Evolutionary conservation across 2,888 invertebrate species (phyloP).

Genomic region (Clivina fossor): DNA sequence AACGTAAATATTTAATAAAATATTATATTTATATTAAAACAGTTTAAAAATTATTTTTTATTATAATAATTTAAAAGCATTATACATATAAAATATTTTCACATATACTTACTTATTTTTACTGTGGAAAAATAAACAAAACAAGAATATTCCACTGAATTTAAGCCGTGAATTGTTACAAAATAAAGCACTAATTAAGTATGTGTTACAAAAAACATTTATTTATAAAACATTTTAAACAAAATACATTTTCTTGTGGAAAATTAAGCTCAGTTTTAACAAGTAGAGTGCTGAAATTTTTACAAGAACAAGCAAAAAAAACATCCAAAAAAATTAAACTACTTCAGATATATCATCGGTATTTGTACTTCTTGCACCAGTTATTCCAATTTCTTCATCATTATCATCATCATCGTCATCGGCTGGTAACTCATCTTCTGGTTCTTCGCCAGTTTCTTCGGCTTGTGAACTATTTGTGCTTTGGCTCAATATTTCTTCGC

Average conservation of each 20-base stretch:
- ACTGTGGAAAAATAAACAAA: too few species aligned
- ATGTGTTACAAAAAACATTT: too few species aligned
- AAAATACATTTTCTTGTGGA: constrained; percentile 57
- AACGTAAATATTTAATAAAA: too few species aligned
- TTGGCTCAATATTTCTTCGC: constrained; percentile 71
- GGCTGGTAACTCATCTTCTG: constrained; percentile 43
- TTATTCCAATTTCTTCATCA: constrained; percentile 35
- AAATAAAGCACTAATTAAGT: constrained; percentile 87
- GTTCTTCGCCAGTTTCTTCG: constrained; percentile 37
- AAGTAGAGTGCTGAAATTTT: constrained; percentile 78
- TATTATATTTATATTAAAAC: too few species aligned
- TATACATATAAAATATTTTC: too few species aligned
- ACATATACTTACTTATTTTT: too few species aligned
- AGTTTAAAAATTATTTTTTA: too few species aligned
- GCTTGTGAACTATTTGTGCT: constrained; percentile 41
- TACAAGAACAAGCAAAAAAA: constrained; percentile 83
- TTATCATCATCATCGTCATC: constrained; percentile 46
- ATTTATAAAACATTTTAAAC: too few species aligned
- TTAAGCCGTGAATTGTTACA: constrained; percentile 93
- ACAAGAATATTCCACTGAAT: constrained; percentile 97
- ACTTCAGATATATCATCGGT: constrained; percentile 36
- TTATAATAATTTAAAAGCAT: too few species aligned
- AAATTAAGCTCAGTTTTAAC: constrained; percentile 84
- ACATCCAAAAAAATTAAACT: constrained; percentile 69
- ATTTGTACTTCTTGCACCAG: background rate